Evolutionary conservation across 2,113 vertebrate species (phyloP).

Genomic region (Rhynchopsitta pachyrhyncha): DNA sequence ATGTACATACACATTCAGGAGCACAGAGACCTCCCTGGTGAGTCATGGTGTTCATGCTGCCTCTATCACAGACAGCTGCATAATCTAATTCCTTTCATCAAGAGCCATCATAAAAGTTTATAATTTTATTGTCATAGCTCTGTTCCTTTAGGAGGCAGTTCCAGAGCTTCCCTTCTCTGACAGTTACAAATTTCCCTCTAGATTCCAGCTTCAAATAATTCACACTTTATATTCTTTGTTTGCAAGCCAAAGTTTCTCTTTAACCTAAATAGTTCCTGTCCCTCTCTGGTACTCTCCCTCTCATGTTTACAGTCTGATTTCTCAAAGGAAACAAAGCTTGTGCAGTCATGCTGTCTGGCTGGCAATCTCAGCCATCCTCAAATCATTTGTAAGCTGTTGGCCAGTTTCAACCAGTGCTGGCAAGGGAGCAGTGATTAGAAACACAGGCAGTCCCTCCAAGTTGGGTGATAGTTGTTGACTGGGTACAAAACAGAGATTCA

Average conservation of each 20-base stretch:
- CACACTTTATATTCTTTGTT: background rate
- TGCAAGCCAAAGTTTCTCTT: constrained; percentile 1
- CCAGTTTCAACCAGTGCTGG: background rate
- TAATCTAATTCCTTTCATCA: constrained; percentile 15
- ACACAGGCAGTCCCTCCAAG: background rate
- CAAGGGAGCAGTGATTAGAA: background rate
- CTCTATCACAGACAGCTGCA: background rate
- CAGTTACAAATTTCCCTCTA: background rate
- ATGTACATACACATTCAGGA: background rate
- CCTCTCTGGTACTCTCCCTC: background rate
- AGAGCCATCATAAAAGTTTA: background rate
- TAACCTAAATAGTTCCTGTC: background rate
- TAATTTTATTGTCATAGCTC: background rate
- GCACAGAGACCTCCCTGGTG: background rate
- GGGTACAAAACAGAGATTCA: background rate
- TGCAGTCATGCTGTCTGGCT: background rate
- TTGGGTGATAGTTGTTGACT: background rate
- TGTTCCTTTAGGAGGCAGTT: background rate
- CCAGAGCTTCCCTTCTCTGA: background rate
- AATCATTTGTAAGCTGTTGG: background rate
- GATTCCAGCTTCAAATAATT: background rate
- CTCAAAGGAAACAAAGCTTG: background rate
- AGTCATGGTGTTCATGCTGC: background rate
- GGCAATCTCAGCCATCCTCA: background rate
- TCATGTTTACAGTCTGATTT: background rate